Base-by-base conservation (phyloP, 2,888 invertebrate genomes). In the Sesia apiformis region DNA sequence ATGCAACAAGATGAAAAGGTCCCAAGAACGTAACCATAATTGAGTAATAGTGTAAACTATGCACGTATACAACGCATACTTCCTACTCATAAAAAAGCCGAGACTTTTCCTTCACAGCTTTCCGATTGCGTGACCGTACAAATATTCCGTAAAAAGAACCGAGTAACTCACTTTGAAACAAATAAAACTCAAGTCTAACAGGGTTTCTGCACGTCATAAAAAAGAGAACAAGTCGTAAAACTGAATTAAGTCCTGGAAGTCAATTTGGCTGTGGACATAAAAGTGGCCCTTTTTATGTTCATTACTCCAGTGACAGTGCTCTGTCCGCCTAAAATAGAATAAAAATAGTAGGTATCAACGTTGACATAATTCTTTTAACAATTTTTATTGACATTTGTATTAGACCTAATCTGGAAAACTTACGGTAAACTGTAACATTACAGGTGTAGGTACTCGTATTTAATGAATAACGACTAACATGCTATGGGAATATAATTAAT, bases 161-260 rank as follows among this genome's bases (percentile, higher is more conserved):
- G 41, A 46, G 49, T 56, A 57, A 56, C 52, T 58, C 54, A 49
- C 57, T 60, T 58, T 58, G 53, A 49, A 58, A 62, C 56, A 61
- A 62, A 63, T 61, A 63, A 60, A 63, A 59, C 58, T 53, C 43
- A 57, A 62, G 57, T 60, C 63, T 66, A 69, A 64, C 58, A 57
- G 53, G 58, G 52, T 60, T 67, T 66, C 60, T 55, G 59, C 63
- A 64, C 63, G 60, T 63, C 64, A 66, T 69, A 69, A 70, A 70
- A 63, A 56, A 52, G 61, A 3, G 57, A 63, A 63, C 59, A 57
- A 63, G 57, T 59, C 60, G 60, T 62, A 63, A 69, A 69, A 65
- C 56, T n/a, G 61, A 66, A 67, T 68, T 64, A 57, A 55, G 60
- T 64, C 58, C 62, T 51, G 54, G 38, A 52, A 66, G 59, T 64